Conservation (phyloP, 2,113 vertebrate genomes). For the Triplophysa rosa region DNA sequence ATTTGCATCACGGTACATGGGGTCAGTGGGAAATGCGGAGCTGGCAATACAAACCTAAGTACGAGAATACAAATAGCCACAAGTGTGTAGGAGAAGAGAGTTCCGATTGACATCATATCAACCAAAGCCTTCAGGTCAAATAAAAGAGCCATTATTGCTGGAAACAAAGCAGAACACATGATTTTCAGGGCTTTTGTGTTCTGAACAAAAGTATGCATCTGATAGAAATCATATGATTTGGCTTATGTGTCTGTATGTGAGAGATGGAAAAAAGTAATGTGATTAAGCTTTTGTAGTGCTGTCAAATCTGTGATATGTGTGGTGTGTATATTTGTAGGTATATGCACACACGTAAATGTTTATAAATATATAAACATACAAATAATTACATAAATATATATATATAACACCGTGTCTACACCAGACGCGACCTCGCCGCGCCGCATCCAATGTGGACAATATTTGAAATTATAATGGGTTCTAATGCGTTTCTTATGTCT, state of each 20-base stretch:
- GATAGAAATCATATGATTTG: conserved; percentile 20
- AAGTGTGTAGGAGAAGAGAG: conserved; percentile 83
- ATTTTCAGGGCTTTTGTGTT: conserved; percentile 37
- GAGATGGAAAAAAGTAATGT: too few relatives aligned
- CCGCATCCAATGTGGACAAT: too few relatives aligned
- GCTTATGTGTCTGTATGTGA: background rate
- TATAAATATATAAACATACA: too few relatives aligned
- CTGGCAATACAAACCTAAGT: conserved; percentile 73
- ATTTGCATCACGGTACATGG: background rate
- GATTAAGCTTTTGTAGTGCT: too few relatives aligned
- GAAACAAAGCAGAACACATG: conserved; percentile 34
- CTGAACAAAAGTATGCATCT: conserved; percentile 26
- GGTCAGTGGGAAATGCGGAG: background rate
- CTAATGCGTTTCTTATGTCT: too few relatives aligned
- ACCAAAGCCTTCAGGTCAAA: conserved; percentile 84
- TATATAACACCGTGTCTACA: too few relatives aligned
- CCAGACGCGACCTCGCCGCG: too few relatives aligned
- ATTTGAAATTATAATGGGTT: too few relatives aligned
- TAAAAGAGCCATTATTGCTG: conserved; percentile 83
- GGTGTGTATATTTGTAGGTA: too few relatives aligned
- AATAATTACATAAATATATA: too few relatives aligned
- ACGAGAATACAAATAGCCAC: conserved; percentile 85
- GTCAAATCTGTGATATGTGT: too few relatives aligned
- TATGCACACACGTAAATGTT: too few relatives aligned
- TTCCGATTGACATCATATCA: conserved; percentile 86